phyloP scores from a whole-genome alignment of 2,888 invertebrate species.

The Timema podura region DNA sequence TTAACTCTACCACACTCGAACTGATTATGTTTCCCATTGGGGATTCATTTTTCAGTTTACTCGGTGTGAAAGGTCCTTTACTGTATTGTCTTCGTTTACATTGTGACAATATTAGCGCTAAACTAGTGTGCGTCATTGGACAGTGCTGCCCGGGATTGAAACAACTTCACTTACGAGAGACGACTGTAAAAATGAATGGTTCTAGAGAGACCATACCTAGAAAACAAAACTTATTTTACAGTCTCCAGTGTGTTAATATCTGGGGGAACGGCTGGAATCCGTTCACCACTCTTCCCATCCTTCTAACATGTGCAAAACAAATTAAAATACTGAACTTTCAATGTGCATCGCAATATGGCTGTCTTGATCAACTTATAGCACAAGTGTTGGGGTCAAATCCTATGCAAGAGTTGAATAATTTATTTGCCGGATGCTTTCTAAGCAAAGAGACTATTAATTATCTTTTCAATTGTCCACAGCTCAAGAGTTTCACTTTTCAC shows the following conservation, averaged over 20 bases:
- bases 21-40: conserved; percentile 28
- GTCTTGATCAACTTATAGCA: conserved; percentile 23
- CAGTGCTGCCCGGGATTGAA: conserved; percentile 29
- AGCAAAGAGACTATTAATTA: too few relatives aligned
- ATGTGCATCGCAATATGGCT: not conserved
- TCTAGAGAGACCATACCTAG: not conserved
- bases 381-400: conserved; percentile 21
- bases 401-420: conserved; percentile 25
- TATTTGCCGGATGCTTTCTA: too few relatives aligned
- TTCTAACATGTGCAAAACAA: conserved; percentile 25
- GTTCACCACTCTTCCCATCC: conserved; percentile 21
- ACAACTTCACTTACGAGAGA: conserved; percentile 25
- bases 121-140: conserved; percentile 28
- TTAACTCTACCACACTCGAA: conserved; percentile 27
- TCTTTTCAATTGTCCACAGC: too few relatives aligned
- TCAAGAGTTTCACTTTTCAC: too few relatives aligned
- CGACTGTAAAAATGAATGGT: conserved; percentile 13
- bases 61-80: conserved; percentile 28
- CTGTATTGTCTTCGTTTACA: conserved; percentile 27
- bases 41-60: conserved; percentile 24
- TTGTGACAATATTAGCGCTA: conserved; percentile 16
- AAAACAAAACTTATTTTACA: conserved; percentile 16
- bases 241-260: conserved; percentile 27
- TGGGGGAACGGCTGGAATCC: conserved; percentile 24
- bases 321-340: conserved; percentile 19